Conservation (phyloP, 2,113 vertebrate genomes). For the Periophthalmus modestus region DNA sequence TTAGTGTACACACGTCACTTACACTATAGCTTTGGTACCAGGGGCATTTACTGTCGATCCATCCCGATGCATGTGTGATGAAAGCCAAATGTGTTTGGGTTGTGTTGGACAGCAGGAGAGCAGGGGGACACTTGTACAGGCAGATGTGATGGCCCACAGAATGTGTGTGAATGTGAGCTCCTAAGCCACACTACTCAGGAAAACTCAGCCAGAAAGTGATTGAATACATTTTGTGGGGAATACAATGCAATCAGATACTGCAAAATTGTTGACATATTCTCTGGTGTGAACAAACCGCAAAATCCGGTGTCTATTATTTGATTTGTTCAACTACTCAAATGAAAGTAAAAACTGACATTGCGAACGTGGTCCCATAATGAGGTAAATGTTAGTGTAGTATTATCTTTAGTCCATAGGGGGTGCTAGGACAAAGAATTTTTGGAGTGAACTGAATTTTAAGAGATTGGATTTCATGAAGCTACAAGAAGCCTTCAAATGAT, state of each 20-base stretch:
- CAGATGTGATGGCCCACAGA: conserved; percentile 5
- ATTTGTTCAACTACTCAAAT: conserved; percentile 8
- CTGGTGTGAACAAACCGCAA: conserved; percentile 3
- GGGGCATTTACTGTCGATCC: conserved; percentile 35
- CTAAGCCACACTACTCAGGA: conserved; percentile 2
- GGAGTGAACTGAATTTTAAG: too few relatives aligned
- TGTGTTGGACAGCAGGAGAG: conserved; percentile 16
- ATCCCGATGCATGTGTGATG: conserved; percentile 34
- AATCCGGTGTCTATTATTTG: not conserved
- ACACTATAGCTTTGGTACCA: conserved; percentile 29
- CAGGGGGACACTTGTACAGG: conserved; percentile 2
- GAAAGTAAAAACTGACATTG: not conserved
- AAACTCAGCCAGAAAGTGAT: not conserved
- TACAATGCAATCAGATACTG: not conserved
- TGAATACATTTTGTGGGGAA: conserved; percentile 6
- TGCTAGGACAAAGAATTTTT: not conserved
- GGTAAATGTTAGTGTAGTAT: not conserved
- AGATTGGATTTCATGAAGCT: conserved; percentile 24
- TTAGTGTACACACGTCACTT: conserved; percentile 42
- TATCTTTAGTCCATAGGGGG: not conserved
- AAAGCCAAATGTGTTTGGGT: conserved; percentile 59
- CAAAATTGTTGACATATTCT: not conserved
- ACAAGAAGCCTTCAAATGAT: conserved; percentile 18
- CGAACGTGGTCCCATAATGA: not conserved
- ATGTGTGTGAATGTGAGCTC: conserved; percentile 2